Evolutionary conservation across 2,888 invertebrate species (phyloP), one percentile per base, ranked within the genome.

Genomic region (Polydrusus cervinus): DNA sequence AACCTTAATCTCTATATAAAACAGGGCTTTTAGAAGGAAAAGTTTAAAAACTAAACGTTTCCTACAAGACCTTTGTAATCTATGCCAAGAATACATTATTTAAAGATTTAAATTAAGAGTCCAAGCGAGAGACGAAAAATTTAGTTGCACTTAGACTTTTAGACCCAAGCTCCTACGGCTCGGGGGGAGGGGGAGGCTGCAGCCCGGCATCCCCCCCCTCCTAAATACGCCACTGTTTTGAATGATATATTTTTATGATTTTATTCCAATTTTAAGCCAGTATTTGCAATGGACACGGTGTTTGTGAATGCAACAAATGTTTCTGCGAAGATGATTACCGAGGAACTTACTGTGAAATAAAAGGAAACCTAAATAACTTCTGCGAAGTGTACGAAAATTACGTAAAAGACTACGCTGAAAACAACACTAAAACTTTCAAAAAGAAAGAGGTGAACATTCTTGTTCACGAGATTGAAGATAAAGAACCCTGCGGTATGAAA

Each of bases 271-370:
- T 74, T 71, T 38, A 47, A 74, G 71, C 43, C 53, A 49, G 18
- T n/a, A 83, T 91, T 6, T 95, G 95, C 84, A 94, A 93, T 0
- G 92, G 91, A 0, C 90, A 91, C 40, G 97, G 97, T 0, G 88
- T 88, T 2, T 97, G 97, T 84, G 89, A 89, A 14, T 97, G 97
- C 83, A 95, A 94, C 83, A 72, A 78, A 64, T 86, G 86, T 72
- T 34, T 76, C 14, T 86, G 86, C 68, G 45, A 77, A 0, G 60
- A 75, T 9, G 80, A 83, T 38, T 90, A 88, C 79, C 83, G 87
- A 0, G 90, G 90, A 20, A 83, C 81, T 60, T 90, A 87, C 82
- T 91, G 91, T 72, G 90, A 90, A 83, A 87, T 87, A 7, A 89
- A 89, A 77, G 86, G 88, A 0, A 87, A 86, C 0, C 90, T 90